Conservation (phyloP, 2,888 invertebrate genomes). For the Hesperia comma region DNA sequence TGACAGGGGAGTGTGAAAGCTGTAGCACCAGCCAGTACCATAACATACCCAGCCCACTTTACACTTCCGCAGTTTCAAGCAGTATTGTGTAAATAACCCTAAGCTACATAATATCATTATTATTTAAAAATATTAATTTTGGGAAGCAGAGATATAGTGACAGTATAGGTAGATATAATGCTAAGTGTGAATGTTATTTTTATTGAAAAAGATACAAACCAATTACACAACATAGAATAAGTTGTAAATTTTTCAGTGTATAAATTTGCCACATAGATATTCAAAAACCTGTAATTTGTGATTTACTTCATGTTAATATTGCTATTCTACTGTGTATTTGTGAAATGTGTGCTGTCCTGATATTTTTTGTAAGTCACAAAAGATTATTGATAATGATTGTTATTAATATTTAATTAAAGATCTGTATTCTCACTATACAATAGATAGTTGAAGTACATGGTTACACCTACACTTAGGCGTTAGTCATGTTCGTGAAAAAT, state of each 20-base stretch:
- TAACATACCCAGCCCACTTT: conserved; percentile 52
- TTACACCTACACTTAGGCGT: conserved; percentile 50
- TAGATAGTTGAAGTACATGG: conserved; percentile 52
- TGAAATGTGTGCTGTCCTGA: conserved; percentile 59
- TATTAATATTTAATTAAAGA: conserved; percentile 49
- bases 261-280: conserved; percentile 54
- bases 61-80: conserved; percentile 63
- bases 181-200: conserved; percentile 66
- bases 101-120: conserved; percentile 62
- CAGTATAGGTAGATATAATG: conserved; percentile 59
- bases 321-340: conserved; percentile 54
- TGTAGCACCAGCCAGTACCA: conserved; percentile 47
- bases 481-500: conserved; percentile 50
- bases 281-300: conserved; percentile 56
- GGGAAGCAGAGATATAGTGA: conserved; percentile 57
- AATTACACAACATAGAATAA: conserved; percentile 49
- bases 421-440: conserved; percentile 64
- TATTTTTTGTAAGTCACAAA: conserved; percentile 69
- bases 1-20: conserved; percentile 52
- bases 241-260: conserved; percentile 68
- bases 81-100: conserved; percentile 78
- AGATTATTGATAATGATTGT: conserved; percentile 40
- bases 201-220: conserved; percentile 55
- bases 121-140: conserved; percentile 63
- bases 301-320: conserved; percentile 48